These are phyloP conservation scores for Thysanoteuthis rhombus DNA, from an alignment of 2,888 invertebrate genomes.

Conservation along the genomic window DNA sequence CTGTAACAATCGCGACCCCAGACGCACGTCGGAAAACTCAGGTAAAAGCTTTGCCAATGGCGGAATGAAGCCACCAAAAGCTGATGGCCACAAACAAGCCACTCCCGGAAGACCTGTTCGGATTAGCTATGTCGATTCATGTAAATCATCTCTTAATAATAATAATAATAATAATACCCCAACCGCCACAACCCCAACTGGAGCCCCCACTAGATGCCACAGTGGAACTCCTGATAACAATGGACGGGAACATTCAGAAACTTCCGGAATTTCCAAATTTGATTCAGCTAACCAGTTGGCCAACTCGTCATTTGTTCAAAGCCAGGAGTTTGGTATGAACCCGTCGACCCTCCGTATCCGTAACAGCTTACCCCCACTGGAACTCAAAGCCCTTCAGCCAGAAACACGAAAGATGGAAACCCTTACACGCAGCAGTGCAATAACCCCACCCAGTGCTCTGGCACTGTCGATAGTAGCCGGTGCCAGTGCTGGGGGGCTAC, in stretches of 20 bases:
- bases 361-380: slow-evolving; percentile 26
- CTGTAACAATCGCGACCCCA: background rate
- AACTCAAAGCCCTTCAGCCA: slow-evolving; percentile 20
- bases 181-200: background rate
- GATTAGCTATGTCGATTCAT: slow-evolving; percentile 27
- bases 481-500: slow-evolving; percentile 25
- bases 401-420: background rate
- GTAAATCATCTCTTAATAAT: background rate
- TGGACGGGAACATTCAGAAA: slow-evolving; percentile 1
- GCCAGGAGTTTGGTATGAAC: slow-evolving; percentile 24
- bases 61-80: background rate
- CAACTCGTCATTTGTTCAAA: slow-evolving; percentile 21
- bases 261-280: slow-evolving; percentile 19
- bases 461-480: background rate
- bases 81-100: background rate
- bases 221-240: background rate
- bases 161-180: background rate
- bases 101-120: slow-evolving; percentile 22
- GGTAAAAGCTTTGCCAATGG: background rate
- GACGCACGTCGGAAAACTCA: background rate
- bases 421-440: slow-evolving; percentile 13
- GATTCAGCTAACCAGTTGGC: slow-evolving; percentile 22
- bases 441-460: slow-evolving; percentile 22
- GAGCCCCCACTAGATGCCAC: background rate
- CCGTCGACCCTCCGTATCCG: background rate